Evolutionary conservation across 1,140 invertebrate genomes (phyloP).

Genomic region (Eufriesea mexicana): DNA sequence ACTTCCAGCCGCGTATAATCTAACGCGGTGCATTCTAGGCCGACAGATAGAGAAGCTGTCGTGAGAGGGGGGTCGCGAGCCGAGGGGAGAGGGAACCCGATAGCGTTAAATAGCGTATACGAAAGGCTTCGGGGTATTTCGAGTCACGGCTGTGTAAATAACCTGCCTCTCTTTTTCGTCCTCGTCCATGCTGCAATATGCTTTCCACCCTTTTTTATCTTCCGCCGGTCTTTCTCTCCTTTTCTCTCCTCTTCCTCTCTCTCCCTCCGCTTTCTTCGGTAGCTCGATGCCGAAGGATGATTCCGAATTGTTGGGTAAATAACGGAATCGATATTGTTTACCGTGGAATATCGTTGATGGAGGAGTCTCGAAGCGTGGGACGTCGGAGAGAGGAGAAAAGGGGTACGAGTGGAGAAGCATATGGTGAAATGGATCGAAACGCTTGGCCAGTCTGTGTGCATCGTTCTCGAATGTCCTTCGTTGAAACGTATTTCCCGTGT

Average conservation of each 20-base stretch:
- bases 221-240: background rate
- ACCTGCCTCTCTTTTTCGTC: constrained; percentile 3
- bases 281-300: background rate
- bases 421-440: background rate
- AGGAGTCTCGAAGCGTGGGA: background rate
- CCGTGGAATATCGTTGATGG: background rate
- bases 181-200: background rate
- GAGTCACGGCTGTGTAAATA: constrained; percentile 31
- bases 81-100: constrained; percentile 41
- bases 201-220: background rate
- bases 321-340: constrained; percentile 34
- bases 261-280: background rate
- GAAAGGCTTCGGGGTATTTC: constrained; percentile 29
- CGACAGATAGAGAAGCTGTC: constrained; percentile 53
- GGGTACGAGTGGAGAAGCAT: constrained; percentile 7
- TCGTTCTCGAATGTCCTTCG: background rate
- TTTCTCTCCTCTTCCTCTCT: no score
- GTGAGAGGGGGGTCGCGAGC: background rate
- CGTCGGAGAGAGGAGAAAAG: background rate
- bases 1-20: constrained; percentile 46
- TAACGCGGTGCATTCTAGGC: constrained; percentile 52
- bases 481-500: background rate
- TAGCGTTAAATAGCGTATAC: constrained; percentile 43
- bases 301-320: constrained; percentile 32
- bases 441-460: background rate